A percentile compares a stretch with the other conserved stretches of the same genome.
phyloP scores from a whole-genome alignment of 2,113 vertebrate genomes.

The Hemiprocne comata region DNA sequence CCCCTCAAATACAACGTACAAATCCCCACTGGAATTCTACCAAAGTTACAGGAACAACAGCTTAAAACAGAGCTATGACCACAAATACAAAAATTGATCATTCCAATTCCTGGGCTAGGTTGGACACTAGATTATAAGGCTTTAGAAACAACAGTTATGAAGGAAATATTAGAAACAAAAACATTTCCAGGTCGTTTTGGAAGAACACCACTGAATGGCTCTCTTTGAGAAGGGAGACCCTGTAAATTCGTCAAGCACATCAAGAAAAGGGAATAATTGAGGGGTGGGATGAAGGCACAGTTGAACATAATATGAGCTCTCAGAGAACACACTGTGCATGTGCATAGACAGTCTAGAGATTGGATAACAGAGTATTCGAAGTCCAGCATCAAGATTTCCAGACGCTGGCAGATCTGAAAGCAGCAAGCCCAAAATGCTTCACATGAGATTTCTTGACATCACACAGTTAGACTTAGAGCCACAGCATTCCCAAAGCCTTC shows the following conservation, averaged over 20 bases:
- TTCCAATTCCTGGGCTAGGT: background rate
- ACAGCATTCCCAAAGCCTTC: background rate
- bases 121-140: background rate
- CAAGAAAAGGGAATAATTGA: background rate
- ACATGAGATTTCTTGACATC: background rate
- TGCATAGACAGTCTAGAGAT: background rate
- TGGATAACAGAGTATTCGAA: background rate
- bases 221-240: background rate
- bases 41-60: background rate
- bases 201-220: background rate
- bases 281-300: background rate
- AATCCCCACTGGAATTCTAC: background rate
- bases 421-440: background rate
- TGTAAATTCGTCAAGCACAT: background rate
- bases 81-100: background rate
- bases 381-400: background rate
- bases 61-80: background rate
- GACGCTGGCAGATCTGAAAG: background rate
- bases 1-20: background rate
- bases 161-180: background rate
- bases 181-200: background rate
- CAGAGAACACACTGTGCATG: background rate
- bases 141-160: background rate
- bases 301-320: background rate
- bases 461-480: rapidly evolving